These are phyloP conservation scores for Acanthis flammea DNA, from an alignment of 2,797 vertebrate species.

Conservation along the genomic window DNA sequence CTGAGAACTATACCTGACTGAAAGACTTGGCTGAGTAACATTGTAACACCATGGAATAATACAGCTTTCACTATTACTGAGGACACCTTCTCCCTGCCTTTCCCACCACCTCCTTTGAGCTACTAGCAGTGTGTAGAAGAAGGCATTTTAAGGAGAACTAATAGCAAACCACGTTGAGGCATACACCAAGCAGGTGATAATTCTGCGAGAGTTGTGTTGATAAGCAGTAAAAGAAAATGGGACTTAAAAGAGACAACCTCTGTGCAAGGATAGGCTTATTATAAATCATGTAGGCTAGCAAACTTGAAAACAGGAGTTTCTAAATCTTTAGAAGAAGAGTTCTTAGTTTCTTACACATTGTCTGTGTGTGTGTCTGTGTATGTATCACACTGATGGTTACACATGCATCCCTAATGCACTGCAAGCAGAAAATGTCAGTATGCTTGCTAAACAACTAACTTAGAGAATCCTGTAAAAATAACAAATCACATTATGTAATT, in stretches of 20 bases:
- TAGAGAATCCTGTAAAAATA: not conserved
- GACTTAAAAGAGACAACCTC: not conserved
- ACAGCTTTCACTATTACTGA: not conserved
- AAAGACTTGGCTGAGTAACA: not conserved
- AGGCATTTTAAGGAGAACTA: not conserved
- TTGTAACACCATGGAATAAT: not conserved
- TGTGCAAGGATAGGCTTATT: not conserved
- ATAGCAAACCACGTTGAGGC: not conserved
- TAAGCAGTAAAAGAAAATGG: not conserved
- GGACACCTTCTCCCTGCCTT: not conserved
- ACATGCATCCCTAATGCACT: not conserved
- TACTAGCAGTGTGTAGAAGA: not conserved
- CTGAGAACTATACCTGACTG: not conserved
- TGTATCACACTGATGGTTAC: not conserved
- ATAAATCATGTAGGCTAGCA: not conserved
- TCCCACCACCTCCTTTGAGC: not conserved
- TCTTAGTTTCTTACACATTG: not conserved
- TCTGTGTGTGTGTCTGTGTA: not conserved
- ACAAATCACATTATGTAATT: not conserved
- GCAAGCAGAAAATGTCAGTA: not conserved
- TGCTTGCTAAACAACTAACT: not conserved
- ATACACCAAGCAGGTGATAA: not conserved
- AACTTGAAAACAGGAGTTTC: not conserved
- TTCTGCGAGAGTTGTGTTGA: not conserved
- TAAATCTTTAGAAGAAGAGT: not conserved